A percentile compares a stretch with the other conserved stretches of the same genome.
phyloP scores from a whole-genome alignment of 2,888 invertebrate genomes.

The Zhuqinia jingwanae region DNA sequence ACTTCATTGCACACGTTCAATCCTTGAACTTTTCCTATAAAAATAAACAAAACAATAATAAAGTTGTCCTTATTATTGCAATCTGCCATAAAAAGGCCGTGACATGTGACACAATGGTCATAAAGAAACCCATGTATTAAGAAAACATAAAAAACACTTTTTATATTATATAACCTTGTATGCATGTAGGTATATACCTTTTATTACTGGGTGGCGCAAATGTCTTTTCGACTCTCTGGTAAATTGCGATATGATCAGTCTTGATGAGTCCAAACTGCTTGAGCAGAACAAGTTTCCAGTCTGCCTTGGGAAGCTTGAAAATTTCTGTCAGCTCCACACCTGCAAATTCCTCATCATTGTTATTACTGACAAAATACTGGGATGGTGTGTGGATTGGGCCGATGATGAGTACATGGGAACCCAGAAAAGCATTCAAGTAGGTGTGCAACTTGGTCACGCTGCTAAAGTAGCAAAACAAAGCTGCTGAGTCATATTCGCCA shows the following conservation, averaged over 20 bases:
- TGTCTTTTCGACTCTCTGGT: slow-evolving; percentile 73
- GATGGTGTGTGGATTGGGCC: slow-evolving; percentile 83
- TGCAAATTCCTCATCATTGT: slow-evolving; percentile 49
- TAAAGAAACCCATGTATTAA: background rate
- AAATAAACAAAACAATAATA: slow-evolving; percentile 9
- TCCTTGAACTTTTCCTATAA: slow-evolving; percentile 71
- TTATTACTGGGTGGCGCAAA: slow-evolving; percentile 64
- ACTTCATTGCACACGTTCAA: slow-evolving; percentile 49
- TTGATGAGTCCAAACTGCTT: slow-evolving; percentile 76
- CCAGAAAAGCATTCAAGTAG: slow-evolving; percentile 85
- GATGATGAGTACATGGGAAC: slow-evolving; percentile 87
- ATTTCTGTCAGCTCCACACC: slow-evolving; percentile 75
- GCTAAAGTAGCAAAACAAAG: slow-evolving; percentile 92
- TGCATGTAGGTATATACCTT: slow-evolving; percentile 47
- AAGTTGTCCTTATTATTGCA: background rate
- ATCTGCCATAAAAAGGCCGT: background rate
- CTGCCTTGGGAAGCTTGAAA: slow-evolving; percentile 71
- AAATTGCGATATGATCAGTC: slow-evolving; percentile 78
- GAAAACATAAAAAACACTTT: too few species aligned
- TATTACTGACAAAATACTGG: slow-evolving; percentile 62
- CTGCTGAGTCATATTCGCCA: slow-evolving; percentile 81
- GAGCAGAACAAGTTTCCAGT: slow-evolving; percentile 76
- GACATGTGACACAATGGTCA: slow-evolving; percentile 23
- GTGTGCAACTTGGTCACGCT: slow-evolving; percentile 86
- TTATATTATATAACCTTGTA: background rate